Percentiles rank a stretch among this genome's conserved stretches.
Evolutionary conservation across 1,140 invertebrate species (phyloP).

Genomic region (Rhagoletis zephyria): DNA sequence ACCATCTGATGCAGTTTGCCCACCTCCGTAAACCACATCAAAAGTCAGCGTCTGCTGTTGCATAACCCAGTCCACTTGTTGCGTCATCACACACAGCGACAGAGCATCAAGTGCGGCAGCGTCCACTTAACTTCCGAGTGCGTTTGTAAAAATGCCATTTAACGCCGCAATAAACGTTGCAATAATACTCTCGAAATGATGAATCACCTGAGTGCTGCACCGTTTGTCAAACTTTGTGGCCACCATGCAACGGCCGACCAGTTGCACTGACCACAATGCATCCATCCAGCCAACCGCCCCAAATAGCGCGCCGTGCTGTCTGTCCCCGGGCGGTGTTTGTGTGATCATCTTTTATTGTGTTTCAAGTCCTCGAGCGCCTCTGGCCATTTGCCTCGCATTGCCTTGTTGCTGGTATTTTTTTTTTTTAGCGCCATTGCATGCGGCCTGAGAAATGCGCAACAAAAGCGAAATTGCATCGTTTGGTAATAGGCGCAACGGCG

Average conservation of each 20-base stretch:
- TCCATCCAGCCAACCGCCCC: too few species aligned
- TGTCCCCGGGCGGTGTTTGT: neutral
- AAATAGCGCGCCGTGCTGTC: neutral
- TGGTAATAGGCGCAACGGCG: neutral
- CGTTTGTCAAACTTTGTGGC: conserved; percentile 61
- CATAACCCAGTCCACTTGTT: neutral
- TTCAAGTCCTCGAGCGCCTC: neutral
- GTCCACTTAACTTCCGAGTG: conserved; percentile 61
- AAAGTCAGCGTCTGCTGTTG: neutral
- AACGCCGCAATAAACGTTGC: conserved; percentile 70
- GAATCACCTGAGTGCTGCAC: conserved; percentile 70
- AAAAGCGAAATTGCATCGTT: conserved; percentile 34
- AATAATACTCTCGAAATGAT: conserved; percentile 72
- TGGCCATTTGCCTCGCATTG: neutral
- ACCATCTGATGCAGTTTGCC: neutral
- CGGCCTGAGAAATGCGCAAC: conserved; percentile 15
- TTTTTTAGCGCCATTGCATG: neutral
- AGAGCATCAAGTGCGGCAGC: too few species aligned
- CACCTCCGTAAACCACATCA: neutral
- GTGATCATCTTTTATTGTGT: too few species aligned
- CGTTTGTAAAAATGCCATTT: conserved; percentile 68
- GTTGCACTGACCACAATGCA: conserved; percentile 14
- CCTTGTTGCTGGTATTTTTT: neutral
- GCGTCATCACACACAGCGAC: neutral
- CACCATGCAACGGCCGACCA: conserved; percentile 23